Evolutionary conservation across 1,140 invertebrate species (phyloP).

Genomic region (Heliconius melpomene): DNA sequence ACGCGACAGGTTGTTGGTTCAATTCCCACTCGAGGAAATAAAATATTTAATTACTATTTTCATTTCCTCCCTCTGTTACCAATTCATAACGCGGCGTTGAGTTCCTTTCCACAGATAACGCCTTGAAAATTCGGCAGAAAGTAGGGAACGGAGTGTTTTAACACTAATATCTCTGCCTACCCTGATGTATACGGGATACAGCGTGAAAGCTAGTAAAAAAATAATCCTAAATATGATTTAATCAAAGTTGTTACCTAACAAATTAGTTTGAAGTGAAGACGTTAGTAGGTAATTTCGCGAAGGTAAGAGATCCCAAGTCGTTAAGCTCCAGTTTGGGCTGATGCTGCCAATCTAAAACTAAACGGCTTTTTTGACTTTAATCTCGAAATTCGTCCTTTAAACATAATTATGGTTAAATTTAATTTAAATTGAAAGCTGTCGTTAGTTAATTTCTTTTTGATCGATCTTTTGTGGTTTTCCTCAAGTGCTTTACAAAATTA

Average conservation of each 20-base stretch:
- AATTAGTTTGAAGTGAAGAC: constrained; percentile 12
- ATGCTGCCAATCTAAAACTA: constrained; percentile 10
- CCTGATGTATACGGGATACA: too few species aligned
- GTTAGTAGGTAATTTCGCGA: constrained; percentile 13
- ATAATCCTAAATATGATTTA: not conserved
- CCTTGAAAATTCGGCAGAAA: too few species aligned
- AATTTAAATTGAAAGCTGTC: not conserved
- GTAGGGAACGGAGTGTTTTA: too few species aligned
- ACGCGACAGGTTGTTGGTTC: too few species aligned
- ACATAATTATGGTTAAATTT: constrained; percentile 1
- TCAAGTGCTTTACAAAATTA: too few species aligned
- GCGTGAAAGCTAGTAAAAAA: too few species aligned
- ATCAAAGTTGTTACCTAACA: constrained; percentile 6
- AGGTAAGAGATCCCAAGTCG: constrained; percentile 16
- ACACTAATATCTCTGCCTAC: too few species aligned
- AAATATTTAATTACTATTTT: too few species aligned
- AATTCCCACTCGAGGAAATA: too few species aligned
- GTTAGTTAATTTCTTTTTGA: not conserved
- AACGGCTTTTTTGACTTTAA: constrained; percentile 6
- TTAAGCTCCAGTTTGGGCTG: not conserved
- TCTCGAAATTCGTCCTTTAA: not conserved
- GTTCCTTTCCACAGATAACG: too few species aligned
- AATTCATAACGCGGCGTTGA: too few species aligned
- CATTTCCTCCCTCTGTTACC: too few species aligned
- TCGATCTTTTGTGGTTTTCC: not conserved